A percentile compares a stretch with the other conserved stretches of the same genome.
Conservation (phyloP, 2,113 vertebrate species). For the Centropristis striata region DNA sequence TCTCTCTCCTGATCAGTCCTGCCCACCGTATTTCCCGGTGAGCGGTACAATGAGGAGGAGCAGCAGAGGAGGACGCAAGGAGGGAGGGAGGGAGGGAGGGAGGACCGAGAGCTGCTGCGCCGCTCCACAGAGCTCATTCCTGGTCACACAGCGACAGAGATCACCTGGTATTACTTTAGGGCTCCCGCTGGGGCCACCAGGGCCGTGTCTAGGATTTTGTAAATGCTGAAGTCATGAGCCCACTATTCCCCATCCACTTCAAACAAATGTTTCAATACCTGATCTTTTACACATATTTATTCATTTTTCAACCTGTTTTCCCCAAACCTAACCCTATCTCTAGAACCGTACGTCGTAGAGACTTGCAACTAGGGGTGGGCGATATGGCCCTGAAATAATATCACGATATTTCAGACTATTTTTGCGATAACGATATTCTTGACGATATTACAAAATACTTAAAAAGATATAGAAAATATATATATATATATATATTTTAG, state of each 20-base stretch:
- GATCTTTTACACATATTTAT: no score
- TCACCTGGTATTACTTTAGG: background rate
- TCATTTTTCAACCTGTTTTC: no score
- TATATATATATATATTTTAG: no score
- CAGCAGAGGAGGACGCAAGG: background rate
- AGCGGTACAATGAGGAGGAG: slow-evolving; percentile 27
- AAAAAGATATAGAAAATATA: no score
- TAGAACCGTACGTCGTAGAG: no score
- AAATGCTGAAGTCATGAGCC: background rate
- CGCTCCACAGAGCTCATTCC: slow-evolving; percentile 2
- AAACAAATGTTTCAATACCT: background rate
- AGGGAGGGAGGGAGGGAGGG: background rate
- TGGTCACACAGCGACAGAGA: background rate
- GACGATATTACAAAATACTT: no score
- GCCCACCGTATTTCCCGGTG: slow-evolving; percentile 47
- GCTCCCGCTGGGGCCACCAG: background rate
- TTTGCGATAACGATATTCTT: no score
- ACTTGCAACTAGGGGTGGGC: no score
- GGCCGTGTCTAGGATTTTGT: background rate
- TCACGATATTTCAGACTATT: no score
- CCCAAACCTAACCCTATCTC: no score
- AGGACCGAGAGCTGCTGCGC: slow-evolving; percentile 1
- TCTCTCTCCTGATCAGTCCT: background rate
- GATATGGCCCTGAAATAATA: no score
- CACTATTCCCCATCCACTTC: background rate